Conservation (phyloP, 2,113 vertebrate genomes). For the Ctenodactylus gundi region DNA sequence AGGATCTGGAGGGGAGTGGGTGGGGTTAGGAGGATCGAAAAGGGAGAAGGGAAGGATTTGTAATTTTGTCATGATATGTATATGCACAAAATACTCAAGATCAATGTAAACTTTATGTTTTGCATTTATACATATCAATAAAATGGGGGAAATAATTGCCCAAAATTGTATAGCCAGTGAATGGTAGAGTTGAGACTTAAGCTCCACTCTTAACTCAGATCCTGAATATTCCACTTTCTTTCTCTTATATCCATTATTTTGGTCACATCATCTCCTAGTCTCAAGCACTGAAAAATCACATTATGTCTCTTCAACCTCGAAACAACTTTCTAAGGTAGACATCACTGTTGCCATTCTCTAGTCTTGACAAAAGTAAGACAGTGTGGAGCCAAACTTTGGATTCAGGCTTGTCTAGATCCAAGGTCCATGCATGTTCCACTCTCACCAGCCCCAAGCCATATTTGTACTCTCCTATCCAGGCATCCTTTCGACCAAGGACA, state of each 20-base stretch:
- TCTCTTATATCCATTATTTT: background rate
- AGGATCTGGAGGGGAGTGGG: too few species aligned
- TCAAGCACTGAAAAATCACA: slow-evolving; percentile 6
- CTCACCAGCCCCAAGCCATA: background rate
- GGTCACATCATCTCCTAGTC: background rate
- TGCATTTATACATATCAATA: too few species aligned
- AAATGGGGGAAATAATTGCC: too few species aligned
- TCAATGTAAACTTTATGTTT: too few species aligned
- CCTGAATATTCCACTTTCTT: background rate
- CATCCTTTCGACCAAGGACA: background rate
- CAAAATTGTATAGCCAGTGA: background rate
- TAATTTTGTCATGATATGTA: too few species aligned
- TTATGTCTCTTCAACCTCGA: background rate
- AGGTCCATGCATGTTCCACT: background rate
- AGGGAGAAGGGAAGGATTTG: too few species aligned
- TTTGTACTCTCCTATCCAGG: background rate
- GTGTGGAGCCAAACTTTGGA: background rate
- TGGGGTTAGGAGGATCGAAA: too few species aligned
- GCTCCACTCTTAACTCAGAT: background rate
- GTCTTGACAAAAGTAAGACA: background rate
- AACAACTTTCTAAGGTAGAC: background rate
- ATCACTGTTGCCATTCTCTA: background rate
- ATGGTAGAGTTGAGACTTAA: background rate
- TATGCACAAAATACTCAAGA: too few species aligned
- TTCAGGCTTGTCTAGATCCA: background rate